Conservation (phyloP, 2,113 vertebrate species). For the Axis porcinus region DNA sequence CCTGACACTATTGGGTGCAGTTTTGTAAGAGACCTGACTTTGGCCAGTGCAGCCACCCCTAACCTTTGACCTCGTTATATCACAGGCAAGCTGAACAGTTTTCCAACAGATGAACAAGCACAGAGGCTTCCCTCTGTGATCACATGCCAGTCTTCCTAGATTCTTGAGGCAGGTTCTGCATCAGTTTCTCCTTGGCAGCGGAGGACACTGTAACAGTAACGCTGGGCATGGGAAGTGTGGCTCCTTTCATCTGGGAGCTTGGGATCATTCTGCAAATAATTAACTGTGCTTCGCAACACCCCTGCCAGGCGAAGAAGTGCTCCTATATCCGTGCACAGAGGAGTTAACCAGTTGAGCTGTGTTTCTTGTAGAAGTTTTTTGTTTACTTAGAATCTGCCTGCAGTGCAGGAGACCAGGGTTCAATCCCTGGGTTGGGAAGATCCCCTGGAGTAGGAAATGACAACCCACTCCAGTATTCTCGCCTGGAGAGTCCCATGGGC, state of each 20-base stretch:
- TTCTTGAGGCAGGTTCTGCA: background rate
- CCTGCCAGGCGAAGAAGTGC: background rate
- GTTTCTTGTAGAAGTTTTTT: background rate
- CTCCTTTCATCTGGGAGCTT: background rate
- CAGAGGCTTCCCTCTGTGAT: background rate
- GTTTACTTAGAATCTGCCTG: background rate
- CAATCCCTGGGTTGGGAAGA: background rate
- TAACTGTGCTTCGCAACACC: background rate
- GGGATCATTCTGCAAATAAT: background rate
- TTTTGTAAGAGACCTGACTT: constrained; percentile 59
- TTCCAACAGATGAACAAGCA: constrained; percentile 21
- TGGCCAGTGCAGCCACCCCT: constrained; percentile 17
- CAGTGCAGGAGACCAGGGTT: background rate
- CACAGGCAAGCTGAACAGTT: constrained; percentile 25
- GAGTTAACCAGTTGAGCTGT: background rate
- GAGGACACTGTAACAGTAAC: background rate
- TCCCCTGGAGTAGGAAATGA: background rate
- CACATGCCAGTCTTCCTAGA: background rate
- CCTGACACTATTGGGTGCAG: constrained; percentile 21
- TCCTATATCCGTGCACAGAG: background rate
- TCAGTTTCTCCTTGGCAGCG: background rate
- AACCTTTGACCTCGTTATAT: constrained; percentile 53
- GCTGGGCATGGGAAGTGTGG: background rate
- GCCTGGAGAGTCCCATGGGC: background rate
- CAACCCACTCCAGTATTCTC: background rate